phyloP scores from a whole-genome alignment of 2,888 invertebrate genomes.

The Apotomis capreana region DNA sequence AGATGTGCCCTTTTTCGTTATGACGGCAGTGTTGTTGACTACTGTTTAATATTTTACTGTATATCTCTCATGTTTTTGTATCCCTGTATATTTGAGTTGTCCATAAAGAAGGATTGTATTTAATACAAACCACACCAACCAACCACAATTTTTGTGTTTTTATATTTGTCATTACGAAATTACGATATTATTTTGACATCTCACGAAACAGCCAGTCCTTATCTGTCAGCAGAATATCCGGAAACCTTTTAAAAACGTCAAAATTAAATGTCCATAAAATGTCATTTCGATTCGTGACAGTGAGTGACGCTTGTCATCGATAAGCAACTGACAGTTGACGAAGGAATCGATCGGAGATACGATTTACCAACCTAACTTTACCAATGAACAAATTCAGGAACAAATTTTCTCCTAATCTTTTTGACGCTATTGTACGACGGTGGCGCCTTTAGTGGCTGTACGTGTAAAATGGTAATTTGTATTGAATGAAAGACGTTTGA shows the following conservation, averaged over 20 bases:
- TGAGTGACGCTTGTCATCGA: slow-evolving; percentile 72
- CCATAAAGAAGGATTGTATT: too few species aligned
- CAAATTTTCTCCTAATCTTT: background rate
- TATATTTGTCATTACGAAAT: background rate
- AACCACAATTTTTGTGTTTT: too few species aligned
- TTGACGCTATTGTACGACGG: background rate
- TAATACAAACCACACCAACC: too few species aligned
- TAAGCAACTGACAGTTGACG: slow-evolving; percentile 72
- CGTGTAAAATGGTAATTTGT: background rate
- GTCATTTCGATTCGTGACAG: slow-evolving; percentile 63
- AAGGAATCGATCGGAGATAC: slow-evolving; percentile 67
- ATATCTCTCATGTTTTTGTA: too few species aligned
- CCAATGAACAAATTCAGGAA: slow-evolving; percentile 3
- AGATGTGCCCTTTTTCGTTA: too few species aligned
- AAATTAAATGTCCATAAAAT: slow-evolving; percentile 32
- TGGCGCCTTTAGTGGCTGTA: background rate
- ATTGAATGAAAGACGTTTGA: slow-evolving; percentile 38
- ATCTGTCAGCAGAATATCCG: background rate
- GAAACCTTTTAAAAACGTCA: slow-evolving; percentile 14
- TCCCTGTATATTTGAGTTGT: too few species aligned
- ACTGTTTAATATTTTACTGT: too few species aligned
- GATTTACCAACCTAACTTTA: slow-evolving; percentile 14
- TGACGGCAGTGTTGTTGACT: too few species aligned
- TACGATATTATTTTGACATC: background rate
- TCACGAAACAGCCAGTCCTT: background rate